A percentile compares a stretch with the other conserved stretches of the same genome.
phyloP scores from a whole-genome alignment of 2,113 vertebrate species.

The Aldabrachelys gigantea region DNA sequence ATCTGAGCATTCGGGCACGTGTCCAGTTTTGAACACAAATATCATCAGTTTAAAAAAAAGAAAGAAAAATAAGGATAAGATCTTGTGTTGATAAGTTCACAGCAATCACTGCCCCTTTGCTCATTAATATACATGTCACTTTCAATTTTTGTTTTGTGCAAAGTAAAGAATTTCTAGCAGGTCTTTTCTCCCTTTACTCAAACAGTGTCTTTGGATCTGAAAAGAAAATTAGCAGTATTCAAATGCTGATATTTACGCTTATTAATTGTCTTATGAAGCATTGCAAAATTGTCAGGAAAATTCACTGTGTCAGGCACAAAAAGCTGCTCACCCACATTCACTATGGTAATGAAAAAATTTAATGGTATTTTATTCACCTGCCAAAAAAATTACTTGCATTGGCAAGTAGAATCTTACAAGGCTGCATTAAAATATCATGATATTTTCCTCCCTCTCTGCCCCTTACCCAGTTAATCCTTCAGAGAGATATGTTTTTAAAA shows the following conservation, averaged over 20 bases:
- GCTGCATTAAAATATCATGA: slow-evolving; percentile 33
- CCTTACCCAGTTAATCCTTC: slow-evolving; percentile 29
- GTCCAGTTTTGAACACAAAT: slow-evolving; percentile 29
- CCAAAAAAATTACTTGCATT: slow-evolving; percentile 43
- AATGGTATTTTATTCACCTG: slow-evolving; percentile 35
- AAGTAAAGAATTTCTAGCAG: slow-evolving; percentile 23
- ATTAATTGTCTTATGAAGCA: slow-evolving; percentile 61
- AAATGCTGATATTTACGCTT: slow-evolving; percentile 35
- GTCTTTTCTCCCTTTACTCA: slow-evolving; percentile 27
- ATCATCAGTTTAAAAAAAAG: not conserved
- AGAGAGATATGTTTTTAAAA: slow-evolving; percentile 10
- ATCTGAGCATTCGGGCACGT: not conserved
- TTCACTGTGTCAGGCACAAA: not conserved
- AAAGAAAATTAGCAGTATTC: slow-evolving; percentile 38
- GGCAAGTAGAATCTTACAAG: slow-evolving; percentile 51
- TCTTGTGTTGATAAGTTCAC: slow-evolving; percentile 26
- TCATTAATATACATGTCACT: slow-evolving; percentile 3
- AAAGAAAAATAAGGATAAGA: not conserved
- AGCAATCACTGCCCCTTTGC: not conserved
- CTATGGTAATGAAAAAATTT: slow-evolving; percentile 41
- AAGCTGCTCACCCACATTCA: slow-evolving; percentile 34
- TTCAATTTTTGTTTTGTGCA: slow-evolving; percentile 51
- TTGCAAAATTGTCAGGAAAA: slow-evolving; percentile 67
- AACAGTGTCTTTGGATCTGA: slow-evolving; percentile 34
- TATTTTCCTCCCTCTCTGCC: slow-evolving; percentile 8